These are phyloP conservation scores for Lottia scabra DNA, from an alignment of 2,888 invertebrate species.

Conservation along the genomic window DNA sequence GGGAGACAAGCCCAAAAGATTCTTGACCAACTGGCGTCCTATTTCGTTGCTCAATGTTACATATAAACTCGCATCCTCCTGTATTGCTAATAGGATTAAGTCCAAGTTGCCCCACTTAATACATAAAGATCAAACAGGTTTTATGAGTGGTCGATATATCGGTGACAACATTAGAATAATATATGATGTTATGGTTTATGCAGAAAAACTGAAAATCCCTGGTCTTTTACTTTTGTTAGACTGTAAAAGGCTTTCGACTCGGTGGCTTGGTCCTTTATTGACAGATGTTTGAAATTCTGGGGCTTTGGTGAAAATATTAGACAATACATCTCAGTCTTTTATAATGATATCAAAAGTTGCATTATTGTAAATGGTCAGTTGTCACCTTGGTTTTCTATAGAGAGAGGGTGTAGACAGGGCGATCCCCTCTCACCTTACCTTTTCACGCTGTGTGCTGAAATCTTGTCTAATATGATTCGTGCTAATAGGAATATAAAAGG, in stretches of 20 bases:
- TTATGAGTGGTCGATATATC: slow-evolving; percentile 20
- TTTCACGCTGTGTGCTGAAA: too few species aligned
- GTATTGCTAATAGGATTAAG: slow-evolving; percentile 20
- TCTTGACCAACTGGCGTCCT: slow-evolving; percentile 23
- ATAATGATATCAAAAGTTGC: too few species aligned
- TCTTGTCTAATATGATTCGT: too few species aligned
- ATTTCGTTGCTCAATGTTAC: slow-evolving; percentile 14
- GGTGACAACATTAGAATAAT: slow-evolving; percentile 21
- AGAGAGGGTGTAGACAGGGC: too few species aligned
- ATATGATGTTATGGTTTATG: slow-evolving; percentile 23
- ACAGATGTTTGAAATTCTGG: slow-evolving; percentile 13
- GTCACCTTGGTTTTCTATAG: too few species aligned
- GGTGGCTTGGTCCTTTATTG: too few species aligned
- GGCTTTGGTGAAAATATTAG: slow-evolving; percentile 21
- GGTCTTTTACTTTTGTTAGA: slow-evolving; percentile 19
- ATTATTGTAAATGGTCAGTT: too few species aligned
- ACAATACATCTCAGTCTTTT: slow-evolving; percentile 17
- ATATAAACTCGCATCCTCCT: slow-evolving; percentile 25
- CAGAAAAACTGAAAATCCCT: slow-evolving; percentile 20
- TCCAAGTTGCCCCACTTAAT: slow-evolving; percentile 7
- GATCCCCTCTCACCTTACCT: too few species aligned
- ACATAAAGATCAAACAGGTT: slow-evolving; percentile 23
- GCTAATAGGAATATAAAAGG: too few species aligned
- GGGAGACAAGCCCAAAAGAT: slow-evolving; percentile 17
- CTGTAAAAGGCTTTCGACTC: slow-evolving; percentile 24